phyloP scores from a whole-genome alignment of 2,797 vertebrate genomes.

The Enteromius mattozi region DNA sequence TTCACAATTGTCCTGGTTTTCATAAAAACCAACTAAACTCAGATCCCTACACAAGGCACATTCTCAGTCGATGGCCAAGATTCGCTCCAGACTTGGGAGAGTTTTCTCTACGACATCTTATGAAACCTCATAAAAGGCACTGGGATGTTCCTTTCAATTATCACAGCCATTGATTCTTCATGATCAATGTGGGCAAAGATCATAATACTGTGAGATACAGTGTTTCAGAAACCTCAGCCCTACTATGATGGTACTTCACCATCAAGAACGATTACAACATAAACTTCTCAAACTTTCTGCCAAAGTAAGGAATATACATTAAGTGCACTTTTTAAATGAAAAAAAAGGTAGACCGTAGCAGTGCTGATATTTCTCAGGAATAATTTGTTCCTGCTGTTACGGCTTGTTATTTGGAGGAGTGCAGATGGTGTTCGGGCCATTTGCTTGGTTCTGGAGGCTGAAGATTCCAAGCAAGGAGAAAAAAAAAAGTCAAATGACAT shows the following conservation, averaged over 20 bases:
- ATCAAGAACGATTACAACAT: conserved; percentile 50
- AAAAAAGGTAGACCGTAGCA: conserved; percentile 68
- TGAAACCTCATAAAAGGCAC: background rate
- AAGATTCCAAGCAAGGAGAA: conserved; percentile 72
- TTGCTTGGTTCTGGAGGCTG: conserved; percentile 73
- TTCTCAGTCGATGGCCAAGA: conserved; percentile 44
- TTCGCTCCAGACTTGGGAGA: conserved; percentile 14
- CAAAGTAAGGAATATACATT: conserved; percentile 69
- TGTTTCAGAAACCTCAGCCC: conserved; percentile 23
- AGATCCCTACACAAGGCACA: conserved; percentile 44
- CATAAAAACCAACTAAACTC: conserved; percentile 50
- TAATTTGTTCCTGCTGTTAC: conserved; percentile 63
- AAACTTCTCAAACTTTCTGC: conserved; percentile 60
- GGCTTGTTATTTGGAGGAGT: conserved; percentile 65
- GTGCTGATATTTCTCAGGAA: conserved; percentile 60
- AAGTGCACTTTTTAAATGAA: conserved; percentile 75
- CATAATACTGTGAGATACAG: background rate
- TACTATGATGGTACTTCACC: conserved; percentile 45
- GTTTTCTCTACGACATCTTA: conserved; percentile 28
- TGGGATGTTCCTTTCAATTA: conserved; percentile 19
- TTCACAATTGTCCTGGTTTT: conserved; percentile 57
- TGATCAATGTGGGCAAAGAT: conserved; percentile 8
- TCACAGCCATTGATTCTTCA: conserved; percentile 9
- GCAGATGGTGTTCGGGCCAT: conserved; percentile 64
- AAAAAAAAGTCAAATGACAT: conserved; percentile 76